These are phyloP conservation scores for Linyphia triangularis DNA, from an alignment of 2,888 invertebrate genomes.

Conservation along the genomic window DNA sequence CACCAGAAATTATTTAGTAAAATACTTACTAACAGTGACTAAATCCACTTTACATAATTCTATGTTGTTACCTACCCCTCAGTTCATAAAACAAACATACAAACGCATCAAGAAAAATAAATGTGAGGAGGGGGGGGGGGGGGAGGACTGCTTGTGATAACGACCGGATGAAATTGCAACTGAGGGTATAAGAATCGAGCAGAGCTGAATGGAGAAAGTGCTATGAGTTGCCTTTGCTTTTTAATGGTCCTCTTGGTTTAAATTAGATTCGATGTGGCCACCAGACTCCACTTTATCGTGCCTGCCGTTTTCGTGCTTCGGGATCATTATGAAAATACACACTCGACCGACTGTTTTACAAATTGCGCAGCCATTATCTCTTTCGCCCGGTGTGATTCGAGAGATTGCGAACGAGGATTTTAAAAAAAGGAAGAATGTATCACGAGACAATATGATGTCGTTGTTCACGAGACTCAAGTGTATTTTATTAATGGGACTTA, in stretches of 20 bases:
- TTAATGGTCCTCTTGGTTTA: not conserved
- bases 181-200: not conserved
- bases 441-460: not conserved
- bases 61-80: not conserved
- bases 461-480: too few species aligned
- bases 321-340: conserved; percentile 4
- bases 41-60: conserved; percentile 25
- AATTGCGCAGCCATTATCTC: not conserved
- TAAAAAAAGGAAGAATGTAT: not conserved
- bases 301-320: conserved; percentile 9
- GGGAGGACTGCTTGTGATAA: conserved; percentile 13
- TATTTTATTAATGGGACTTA: not conserved
- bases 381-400: not conserved
- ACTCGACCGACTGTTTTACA: not conserved
- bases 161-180: not conserved
- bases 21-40: not conserved
- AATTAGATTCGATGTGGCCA: conserved; percentile 19
- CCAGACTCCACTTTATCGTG: not conserved
- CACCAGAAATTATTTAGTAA: not conserved
- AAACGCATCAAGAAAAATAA: conserved; percentile 7
- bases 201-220: not conserved
- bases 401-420: not conserved
- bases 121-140: too few species aligned
- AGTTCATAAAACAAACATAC: conserved; percentile 7
- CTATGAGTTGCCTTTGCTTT: not conserved